A percentile compares a stretch with the other conserved stretches of the same genome.
phyloP scores from a whole-genome alignment of 1,140 invertebrate genomes.

The Drosophila fuyamai region DNA sequence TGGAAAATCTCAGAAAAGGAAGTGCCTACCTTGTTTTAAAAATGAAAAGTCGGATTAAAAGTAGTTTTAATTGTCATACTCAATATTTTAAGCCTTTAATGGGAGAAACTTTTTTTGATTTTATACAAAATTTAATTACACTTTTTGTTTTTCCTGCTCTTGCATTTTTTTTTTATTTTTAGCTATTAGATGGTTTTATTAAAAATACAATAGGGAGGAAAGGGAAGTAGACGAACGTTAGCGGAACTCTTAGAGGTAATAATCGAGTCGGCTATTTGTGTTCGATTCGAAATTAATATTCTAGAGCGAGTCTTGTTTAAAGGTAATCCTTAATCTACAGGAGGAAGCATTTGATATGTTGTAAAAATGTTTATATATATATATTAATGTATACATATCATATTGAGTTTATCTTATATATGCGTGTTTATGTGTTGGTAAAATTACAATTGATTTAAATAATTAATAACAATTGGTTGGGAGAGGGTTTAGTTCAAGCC shows the following conservation, averaged over 20 bases:
- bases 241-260: slow-evolving; percentile 67
- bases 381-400: slow-evolving; percentile 32
- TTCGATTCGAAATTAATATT: slow-evolving; percentile 16
- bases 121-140: slow-evolving; percentile 75
- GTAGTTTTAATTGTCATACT: slow-evolving; percentile 38
- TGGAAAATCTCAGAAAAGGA: too few species aligned
- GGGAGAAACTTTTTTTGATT: slow-evolving; percentile 56
- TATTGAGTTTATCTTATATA: slow-evolving; percentile 28
- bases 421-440: slow-evolving; percentile 19
- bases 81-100: slow-evolving; percentile 76
- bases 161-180: slow-evolving; percentile 4
- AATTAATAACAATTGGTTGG: slow-evolving; percentile 76
- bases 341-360: slow-evolving; percentile 84
- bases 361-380: slow-evolving; percentile 70
- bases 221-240: slow-evolving; percentile 33
- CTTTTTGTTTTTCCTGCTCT: slow-evolving; percentile 23
- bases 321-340: slow-evolving; percentile 60
- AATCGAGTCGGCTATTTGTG: slow-evolving; percentile 6
- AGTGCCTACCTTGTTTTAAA: too few species aligned
- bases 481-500: slow-evolving; percentile 37
- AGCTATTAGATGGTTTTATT: slow-evolving; percentile 57
- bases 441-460: slow-evolving; percentile 76
- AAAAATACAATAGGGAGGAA: slow-evolving; percentile 43
- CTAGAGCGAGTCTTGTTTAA: slow-evolving; percentile 21
- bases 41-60: background rate